Percentiles rank a stretch among this genome's conserved stretches.
Conservation (phyloP, 1,140 invertebrate genomes). For the Chelonus insularis region DNA sequence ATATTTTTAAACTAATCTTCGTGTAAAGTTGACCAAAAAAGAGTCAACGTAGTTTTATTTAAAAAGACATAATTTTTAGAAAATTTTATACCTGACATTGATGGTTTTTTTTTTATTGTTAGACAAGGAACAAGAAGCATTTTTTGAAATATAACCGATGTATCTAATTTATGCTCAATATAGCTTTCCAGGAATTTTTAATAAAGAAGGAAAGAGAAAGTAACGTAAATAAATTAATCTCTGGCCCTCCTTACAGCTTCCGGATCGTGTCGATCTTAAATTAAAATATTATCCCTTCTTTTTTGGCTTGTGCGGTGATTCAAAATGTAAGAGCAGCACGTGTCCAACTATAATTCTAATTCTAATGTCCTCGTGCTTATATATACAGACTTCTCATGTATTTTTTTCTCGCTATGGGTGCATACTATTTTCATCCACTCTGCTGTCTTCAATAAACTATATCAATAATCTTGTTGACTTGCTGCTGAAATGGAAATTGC, state of each 20-base stretch:
- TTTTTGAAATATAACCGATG: no score
- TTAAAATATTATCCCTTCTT: conserved; percentile 43
- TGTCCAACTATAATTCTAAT: conserved; percentile 51
- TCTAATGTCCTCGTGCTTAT: conserved; percentile 41
- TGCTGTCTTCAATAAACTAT: no score
- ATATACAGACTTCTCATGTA: neutral
- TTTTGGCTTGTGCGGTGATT: conserved; percentile 33
- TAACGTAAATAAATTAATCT: conserved; percentile 21
- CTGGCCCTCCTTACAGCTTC: conserved; percentile 15
- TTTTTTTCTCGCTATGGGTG: conserved; percentile 30
- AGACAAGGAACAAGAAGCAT: no score
- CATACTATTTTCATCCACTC: conserved; percentile 33
- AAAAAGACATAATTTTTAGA: no score
- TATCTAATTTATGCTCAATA: no score
- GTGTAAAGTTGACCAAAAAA: no score
- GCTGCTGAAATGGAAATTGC: conserved; percentile 30
- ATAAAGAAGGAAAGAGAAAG: no score
- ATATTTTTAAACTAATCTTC: no score
- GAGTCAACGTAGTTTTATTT: no score
- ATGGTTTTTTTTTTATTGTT: no score
- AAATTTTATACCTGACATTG: no score
- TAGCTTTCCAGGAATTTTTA: no score
- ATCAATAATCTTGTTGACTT: conserved; percentile 2
- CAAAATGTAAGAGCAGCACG: conserved; percentile 41
- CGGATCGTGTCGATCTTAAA: conserved; percentile 43